A percentile compares a stretch with the other conserved stretches of the same genome.
Evolutionary conservation across 2,113 vertebrate genomes (phyloP).

Genomic region (Sceloporus undulatus): DNA sequence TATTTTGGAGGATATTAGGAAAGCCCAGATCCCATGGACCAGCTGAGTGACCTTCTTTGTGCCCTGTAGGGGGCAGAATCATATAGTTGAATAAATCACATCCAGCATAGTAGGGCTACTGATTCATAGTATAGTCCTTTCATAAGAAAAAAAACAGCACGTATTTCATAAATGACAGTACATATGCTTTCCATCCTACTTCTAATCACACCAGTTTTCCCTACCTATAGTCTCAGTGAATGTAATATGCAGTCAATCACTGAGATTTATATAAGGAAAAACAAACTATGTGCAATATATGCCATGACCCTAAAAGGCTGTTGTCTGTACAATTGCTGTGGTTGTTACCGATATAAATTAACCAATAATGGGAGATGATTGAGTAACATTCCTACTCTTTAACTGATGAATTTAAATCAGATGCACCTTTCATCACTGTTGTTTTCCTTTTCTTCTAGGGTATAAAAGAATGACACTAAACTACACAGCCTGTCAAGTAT

Average conservation of each 20-base stretch:
- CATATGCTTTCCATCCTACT: not conserved
- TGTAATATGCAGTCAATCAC: not conserved
- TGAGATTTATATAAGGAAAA: too few species aligned
- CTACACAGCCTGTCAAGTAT: too few species aligned
- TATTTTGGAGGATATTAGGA: not conserved
- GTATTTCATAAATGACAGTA: conserved; percentile 10
- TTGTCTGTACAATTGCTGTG: not conserved
- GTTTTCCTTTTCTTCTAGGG: not conserved
- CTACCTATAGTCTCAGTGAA: not conserved
- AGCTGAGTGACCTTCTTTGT: not conserved
- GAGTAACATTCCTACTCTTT: not conserved
- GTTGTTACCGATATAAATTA: conserved; percentile 17
- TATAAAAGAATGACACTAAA: too few species aligned
- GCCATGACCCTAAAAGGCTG: accelerated
- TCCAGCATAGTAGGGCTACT: not conserved
- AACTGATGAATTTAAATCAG: conserved; percentile 39
- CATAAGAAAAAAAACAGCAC: not conserved
- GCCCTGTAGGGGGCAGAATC: not conserved
- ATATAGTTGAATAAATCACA: not conserved
- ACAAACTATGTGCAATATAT: not conserved
- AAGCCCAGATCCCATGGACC: not conserved
- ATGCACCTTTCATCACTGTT: not conserved
- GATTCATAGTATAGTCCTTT: not conserved
- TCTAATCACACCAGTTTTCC: not conserved
- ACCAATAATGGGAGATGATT: conserved; percentile 8